Conservation (phyloP, 2,113 vertebrate genomes). For the Riparia riparia region DNA sequence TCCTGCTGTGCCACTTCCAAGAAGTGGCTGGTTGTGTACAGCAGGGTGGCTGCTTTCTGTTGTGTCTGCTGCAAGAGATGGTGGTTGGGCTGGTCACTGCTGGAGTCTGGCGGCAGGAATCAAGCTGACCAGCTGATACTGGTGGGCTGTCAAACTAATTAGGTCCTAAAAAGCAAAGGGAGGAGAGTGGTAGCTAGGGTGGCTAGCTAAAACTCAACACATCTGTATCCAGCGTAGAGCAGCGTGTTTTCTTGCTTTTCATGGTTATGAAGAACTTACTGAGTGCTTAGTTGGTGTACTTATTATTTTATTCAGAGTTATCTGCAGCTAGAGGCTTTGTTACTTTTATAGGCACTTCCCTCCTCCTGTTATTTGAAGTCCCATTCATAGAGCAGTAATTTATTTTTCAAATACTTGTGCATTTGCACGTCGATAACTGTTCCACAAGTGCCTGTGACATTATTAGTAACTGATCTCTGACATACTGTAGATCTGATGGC, state of each 20-base stretch:
- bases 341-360: neutral
- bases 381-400: neutral
- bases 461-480: neutral
- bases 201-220: neutral
- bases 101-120: neutral
- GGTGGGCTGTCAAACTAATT: neutral
- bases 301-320: neutral
- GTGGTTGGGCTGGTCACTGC: neutral
- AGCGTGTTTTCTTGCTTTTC: neutral
- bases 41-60: neutral
- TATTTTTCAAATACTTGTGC: neutral
- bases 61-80: neutral
- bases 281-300: neutral
- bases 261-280: neutral
- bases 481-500: neutral
- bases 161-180: neutral
- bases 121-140: neutral
- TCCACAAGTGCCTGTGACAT: neutral
- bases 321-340: neutral
- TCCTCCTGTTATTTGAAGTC: neutral
- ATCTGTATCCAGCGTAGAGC: neutral
- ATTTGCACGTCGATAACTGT: neutral
- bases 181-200: neutral
- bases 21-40: rapidly evolving
- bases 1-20: neutral